phyloP scores from a whole-genome alignment of 2,797 vertebrate genomes.

The Sebastes melanostomus region DNA sequence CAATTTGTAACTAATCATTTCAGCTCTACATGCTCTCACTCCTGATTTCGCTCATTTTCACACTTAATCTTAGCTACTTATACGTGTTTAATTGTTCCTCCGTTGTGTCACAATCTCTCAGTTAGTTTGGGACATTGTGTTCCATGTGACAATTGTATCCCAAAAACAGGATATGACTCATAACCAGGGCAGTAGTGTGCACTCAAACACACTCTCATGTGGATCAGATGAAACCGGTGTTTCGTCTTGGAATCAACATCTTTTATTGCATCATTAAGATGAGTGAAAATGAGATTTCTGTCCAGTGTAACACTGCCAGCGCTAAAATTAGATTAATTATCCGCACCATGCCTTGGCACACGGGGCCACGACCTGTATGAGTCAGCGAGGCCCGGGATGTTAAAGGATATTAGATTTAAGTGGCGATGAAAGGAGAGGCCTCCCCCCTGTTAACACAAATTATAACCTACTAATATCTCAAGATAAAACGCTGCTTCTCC shows the following conservation, averaged over 20 bases:
- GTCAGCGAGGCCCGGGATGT: slow-evolving; percentile 40
- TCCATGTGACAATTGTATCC: neutral
- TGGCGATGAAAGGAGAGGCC: slow-evolving; percentile 51
- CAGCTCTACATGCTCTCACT: neutral
- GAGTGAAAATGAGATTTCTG: slow-evolving; percentile 45
- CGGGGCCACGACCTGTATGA: slow-evolving; percentile 36
- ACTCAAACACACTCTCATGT: neutral
- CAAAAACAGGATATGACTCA: slow-evolving; percentile 31
- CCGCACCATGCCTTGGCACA: slow-evolving; percentile 32
- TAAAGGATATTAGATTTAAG: slow-evolving; percentile 65
- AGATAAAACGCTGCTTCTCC: neutral
- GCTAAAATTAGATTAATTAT: slow-evolving; percentile 72
- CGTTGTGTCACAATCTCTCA: neutral
- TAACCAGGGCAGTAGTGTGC: neutral
- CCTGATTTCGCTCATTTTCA: neutral
- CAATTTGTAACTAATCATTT: neutral
- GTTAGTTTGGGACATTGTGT: neutral
- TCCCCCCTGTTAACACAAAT: slow-evolving; percentile 54
- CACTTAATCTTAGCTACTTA: no score
- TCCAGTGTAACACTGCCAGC: slow-evolving; percentile 26
- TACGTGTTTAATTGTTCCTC: neutral
- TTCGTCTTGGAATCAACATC: neutral
- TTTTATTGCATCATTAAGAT: neutral
- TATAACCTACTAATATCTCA: slow-evolving; percentile 33
- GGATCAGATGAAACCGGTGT: neutral